A percentile compares a stretch with the other conserved stretches of the same genome.
phyloP scores from a whole-genome alignment of 1,140 invertebrate genomes.

The Neotoxoptera formosana region DNA sequence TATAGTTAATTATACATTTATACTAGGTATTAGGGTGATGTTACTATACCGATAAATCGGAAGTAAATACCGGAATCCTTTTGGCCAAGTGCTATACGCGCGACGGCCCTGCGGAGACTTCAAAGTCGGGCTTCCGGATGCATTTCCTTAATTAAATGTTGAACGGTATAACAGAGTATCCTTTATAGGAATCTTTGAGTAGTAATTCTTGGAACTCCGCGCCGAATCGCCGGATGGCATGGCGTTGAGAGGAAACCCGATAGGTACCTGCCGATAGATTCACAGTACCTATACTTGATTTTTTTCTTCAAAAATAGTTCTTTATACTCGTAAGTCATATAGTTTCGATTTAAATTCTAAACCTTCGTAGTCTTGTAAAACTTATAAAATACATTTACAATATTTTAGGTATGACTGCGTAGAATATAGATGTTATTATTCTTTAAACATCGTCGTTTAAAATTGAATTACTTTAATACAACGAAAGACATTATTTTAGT shows the following conservation, averaged over 20 bases:
- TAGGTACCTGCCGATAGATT: background rate
- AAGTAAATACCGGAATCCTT: constrained; percentile 4
- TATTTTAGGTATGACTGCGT: background rate
- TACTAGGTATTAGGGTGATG: background rate
- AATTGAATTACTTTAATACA: background rate
- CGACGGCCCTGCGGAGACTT: background rate
- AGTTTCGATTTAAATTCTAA: background rate
- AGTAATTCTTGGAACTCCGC: background rate
- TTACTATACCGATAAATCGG: background rate
- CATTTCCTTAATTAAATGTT: background rate
- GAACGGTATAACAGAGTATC: too few species aligned
- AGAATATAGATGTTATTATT: background rate
- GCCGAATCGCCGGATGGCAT: background rate
- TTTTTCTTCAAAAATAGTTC: background rate
- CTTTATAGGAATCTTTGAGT: background rate
- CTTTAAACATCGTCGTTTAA: background rate
- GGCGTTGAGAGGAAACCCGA: too few species aligned
- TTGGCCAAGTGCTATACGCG: background rate
- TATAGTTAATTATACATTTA: background rate
- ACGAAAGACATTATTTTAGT: too few species aligned
- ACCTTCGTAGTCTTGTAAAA: background rate
- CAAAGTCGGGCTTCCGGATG: background rate
- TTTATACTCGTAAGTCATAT: background rate
- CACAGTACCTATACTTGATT: background rate
- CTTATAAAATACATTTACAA: too few species aligned